phyloP scores from a whole-genome alignment of 1,140 invertebrate species.

The Apolygus lucorum region DNA sequence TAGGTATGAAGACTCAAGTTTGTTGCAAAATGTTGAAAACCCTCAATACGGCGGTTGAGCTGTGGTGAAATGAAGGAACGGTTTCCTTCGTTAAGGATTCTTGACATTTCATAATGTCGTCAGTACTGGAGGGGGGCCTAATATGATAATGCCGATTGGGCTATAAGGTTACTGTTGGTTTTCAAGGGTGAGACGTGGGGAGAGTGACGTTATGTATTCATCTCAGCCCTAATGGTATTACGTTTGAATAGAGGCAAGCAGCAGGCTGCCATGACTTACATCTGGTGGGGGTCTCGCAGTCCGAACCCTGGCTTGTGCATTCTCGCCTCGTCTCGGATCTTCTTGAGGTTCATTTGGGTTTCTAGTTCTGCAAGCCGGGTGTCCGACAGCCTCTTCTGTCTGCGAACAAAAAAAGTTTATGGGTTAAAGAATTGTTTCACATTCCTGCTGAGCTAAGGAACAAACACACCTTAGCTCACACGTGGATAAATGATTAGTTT shows the following conservation, averaged over 20 bases:
- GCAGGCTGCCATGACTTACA: slow-evolving; percentile 13
- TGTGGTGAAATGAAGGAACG: too few species aligned
- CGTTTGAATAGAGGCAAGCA: neutral
- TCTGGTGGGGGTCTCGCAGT: slow-evolving; percentile 18
- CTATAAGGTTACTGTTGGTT: neutral
- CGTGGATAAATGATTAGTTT: too few species aligned
- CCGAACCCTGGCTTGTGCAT: slow-evolving; percentile 21
- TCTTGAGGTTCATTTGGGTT: slow-evolving; percentile 47
- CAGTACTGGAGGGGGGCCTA: too few species aligned
- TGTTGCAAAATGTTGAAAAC: too few species aligned
- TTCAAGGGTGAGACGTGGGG: neutral
- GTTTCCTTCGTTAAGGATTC: too few species aligned
- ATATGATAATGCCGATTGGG: neutral
- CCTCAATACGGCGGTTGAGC: too few species aligned
- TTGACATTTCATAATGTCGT: too few species aligned
- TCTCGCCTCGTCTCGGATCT: slow-evolving; percentile 40
- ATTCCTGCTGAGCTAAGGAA: too few species aligned
- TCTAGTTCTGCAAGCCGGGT: slow-evolving; percentile 55
- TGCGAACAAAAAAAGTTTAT: slow-evolving; percentile 37
- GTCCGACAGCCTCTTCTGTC: slow-evolving; percentile 54
- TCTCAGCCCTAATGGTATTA: slow-evolving; percentile 1
- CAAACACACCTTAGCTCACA: too few species aligned
- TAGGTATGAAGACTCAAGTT: too few species aligned
- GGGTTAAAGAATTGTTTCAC: too few species aligned
- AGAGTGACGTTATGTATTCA: slow-evolving; percentile 1